Conservation (phyloP, 2,888 invertebrate genomes). For the Ametastegia equiseti region DNA sequence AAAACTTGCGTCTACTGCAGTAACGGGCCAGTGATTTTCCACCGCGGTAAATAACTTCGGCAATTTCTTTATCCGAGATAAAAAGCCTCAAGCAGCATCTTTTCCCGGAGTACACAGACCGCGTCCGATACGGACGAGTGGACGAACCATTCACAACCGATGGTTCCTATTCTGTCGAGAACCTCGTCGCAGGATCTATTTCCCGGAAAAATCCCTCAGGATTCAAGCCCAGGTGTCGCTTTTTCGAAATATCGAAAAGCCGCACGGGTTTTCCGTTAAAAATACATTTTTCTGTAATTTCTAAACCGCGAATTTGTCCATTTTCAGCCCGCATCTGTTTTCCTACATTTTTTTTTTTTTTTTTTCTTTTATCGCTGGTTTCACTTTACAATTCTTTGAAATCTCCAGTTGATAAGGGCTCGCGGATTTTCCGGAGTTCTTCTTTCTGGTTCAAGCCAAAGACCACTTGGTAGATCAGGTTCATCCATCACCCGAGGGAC, state of each 20-base stretch:
- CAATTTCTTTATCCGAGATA: slow-evolving; percentile 11
- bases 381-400: background rate
- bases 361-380: too few species aligned
- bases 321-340: background rate
- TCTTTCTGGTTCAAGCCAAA: background rate
- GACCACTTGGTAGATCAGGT: slow-evolving; percentile 7
- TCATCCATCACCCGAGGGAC: slow-evolving; percentile 33
- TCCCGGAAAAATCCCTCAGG: slow-evolving; percentile 4
- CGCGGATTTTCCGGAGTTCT: background rate
- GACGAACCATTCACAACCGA: slow-evolving; percentile 9
- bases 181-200: background rate
- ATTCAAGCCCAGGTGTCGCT: background rate
- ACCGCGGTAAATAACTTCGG: slow-evolving; percentile 15
- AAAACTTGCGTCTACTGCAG: background rate
- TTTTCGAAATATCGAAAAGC: background rate
- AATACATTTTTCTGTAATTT: background rate
- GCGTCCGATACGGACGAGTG: slow-evolving; percentile 23
- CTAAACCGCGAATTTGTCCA: background rate
- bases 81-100: slow-evolving; percentile 13
- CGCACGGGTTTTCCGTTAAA: background rate
- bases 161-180: slow-evolving; percentile 24
- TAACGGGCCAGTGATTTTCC: slow-evolving; percentile 5
- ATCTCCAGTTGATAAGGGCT: background rate
- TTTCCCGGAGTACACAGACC: slow-evolving; percentile 27
- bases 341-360: background rate